A percentile compares a stretch with the other conserved stretches of the same genome.
Conservation (phyloP, 2,888 invertebrate species). For the Eupithecia pulchellata region DNA sequence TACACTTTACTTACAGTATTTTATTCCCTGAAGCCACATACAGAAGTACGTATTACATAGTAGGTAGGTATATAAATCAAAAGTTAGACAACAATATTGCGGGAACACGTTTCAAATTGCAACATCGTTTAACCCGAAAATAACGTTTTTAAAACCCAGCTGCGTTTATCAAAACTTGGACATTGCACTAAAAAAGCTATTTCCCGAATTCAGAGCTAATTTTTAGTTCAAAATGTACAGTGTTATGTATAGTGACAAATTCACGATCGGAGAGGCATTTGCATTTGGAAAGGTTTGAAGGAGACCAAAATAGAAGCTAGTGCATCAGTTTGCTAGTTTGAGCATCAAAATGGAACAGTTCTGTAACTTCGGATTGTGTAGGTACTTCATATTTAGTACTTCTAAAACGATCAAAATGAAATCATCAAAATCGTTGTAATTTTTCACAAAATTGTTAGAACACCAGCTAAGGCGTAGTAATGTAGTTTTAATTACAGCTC, state of each 20-base stretch:
- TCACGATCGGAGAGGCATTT: conserved; percentile 18
- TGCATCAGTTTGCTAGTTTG: background rate
- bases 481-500: conserved; percentile 30
- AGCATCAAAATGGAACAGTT: background rate
- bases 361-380: background rate
- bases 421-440: background rate
- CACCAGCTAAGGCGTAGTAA: conserved; percentile 16
- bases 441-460: background rate
- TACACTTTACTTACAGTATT: background rate
- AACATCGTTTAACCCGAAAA: conserved; percentile 35
- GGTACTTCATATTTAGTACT: background rate
- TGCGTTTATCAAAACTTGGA: conserved; percentile 38
- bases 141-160: conserved; percentile 30
- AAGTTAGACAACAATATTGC: conserved; percentile 28
- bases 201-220: conserved; percentile 35
- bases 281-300: conserved; percentile 19
- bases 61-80: conserved; percentile 31
- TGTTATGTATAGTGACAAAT: conserved; percentile 17
- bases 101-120: conserved; percentile 30
- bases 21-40: background rate
- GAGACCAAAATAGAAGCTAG: conserved; percentile 13
- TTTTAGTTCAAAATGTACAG: conserved; percentile 40
- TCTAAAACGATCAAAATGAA: background rate
- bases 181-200: conserved; percentile 39
- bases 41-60: background rate